A percentile compares a stretch with the other conserved stretches of the same genome.
Evolutionary conservation across 2,797 vertebrate species (phyloP).

Genomic region (Muscicapa comitata): DNA sequence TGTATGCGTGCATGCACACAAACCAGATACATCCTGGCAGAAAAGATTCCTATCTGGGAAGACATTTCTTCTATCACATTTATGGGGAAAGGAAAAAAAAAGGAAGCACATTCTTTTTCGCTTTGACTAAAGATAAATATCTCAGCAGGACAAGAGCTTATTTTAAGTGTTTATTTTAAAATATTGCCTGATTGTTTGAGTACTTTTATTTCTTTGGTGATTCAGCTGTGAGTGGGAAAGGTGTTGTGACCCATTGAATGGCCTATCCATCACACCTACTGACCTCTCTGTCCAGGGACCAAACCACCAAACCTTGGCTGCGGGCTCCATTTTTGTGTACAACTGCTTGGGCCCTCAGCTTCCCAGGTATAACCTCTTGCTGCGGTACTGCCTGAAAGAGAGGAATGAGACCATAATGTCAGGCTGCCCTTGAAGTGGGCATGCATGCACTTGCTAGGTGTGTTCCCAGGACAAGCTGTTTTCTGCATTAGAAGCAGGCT

Average conservation of each 20-base stretch:
- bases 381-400: not conserved
- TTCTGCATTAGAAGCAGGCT: not conserved
- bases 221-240: not conserved
- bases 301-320: not conserved
- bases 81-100: not conserved
- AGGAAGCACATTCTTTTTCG: not conserved
- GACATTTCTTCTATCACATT: not conserved
- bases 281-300: not conserved
- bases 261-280: not conserved
- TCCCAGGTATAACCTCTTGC: not conserved
- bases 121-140: not conserved
- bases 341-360: not conserved
- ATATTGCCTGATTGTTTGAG: slow-evolving; percentile 5
- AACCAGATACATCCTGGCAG: not conserved
- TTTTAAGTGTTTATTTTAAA: slow-evolving; percentile 10
- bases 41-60: not conserved
- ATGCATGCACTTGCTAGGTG: not conserved
- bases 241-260: not conserved
- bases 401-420: not conserved
- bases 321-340: not conserved
- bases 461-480: not conserved
- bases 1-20: accelerated
- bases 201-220: not conserved
- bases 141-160: not conserved
- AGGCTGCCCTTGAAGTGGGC: not conserved